These are phyloP conservation scores for Callyntrura guangdongensis DNA, from an alignment of 2,888 invertebrate genomes.

Conservation along the genomic window DNA sequence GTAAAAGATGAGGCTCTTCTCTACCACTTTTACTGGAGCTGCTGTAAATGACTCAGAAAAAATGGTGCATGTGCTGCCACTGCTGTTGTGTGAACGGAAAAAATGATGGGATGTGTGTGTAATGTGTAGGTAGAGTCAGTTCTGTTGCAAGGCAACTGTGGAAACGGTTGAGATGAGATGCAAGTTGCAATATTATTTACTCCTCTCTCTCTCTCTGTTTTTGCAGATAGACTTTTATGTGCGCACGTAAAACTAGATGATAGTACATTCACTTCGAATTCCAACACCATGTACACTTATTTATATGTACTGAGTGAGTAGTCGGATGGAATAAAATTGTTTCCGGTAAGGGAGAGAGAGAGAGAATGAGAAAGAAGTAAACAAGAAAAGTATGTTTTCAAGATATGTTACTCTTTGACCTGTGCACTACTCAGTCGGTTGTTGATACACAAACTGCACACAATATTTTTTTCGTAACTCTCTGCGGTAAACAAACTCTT, in stretches of 20 bases:
- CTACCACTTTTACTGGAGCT: background rate
- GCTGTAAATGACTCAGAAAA: conserved; percentile 65
- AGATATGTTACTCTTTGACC: conserved; percentile 25
- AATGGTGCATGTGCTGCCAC: conserved; percentile 19
- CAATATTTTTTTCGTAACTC: background rate
- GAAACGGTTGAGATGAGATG: conserved; percentile 5
- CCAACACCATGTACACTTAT: background rate
- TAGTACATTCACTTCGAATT: conserved; percentile 22
- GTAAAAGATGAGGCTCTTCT: conserved; percentile 64
- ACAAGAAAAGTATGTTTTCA: background rate
- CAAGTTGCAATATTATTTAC: conserved; percentile 68
- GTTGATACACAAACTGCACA: background rate
- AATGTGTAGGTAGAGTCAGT: background rate
- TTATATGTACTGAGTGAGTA: background rate
- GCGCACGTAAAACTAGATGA: conserved; percentile 61
- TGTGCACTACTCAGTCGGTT: background rate
- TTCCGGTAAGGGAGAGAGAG: conserved; percentile 45
- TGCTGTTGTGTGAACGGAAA: background rate
- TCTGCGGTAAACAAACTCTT: background rate
- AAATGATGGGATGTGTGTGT: conserved; percentile 31
- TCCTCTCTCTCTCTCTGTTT: conserved; percentile 6
- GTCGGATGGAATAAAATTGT: conserved; percentile 54
- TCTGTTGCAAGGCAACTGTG: background rate
- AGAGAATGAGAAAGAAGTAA: conserved; percentile 7
- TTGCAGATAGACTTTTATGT: conserved; percentile 50